Evolutionary conservation across 2,888 invertebrate species (phyloP), one percentile per base, ranked within the genome.

Genomic region (Lithosia quadra): DNA sequence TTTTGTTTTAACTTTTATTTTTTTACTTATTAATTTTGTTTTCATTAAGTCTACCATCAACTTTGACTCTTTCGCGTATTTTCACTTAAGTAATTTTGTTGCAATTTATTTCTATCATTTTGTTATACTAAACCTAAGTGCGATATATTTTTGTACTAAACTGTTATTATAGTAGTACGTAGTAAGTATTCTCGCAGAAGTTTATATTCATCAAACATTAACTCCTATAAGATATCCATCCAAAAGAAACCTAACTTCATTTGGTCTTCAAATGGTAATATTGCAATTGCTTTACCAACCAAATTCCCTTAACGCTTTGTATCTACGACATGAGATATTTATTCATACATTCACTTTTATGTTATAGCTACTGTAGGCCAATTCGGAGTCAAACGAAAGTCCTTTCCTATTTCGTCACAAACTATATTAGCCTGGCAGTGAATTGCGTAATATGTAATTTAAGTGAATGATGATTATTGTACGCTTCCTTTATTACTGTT

Each of bases 401-500:
- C 62, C 70, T 57, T 68, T 63, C 65, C 72, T 75, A 71, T 77
- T 72, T 68, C 62, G 69, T 73, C 64, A 70, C 65, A 68, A 75
- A 71, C 76, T 77, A 73, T 67, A 76, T 79, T 61, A 72, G 73
- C 39, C 68, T 72, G 67, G 73, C 67, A 72, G 70, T 67, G 66
- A 80, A 81, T 85, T 79, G 85, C 83, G 85, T 87, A 87, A 87
- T 78, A 77, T 80, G 77, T 74, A 74, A 75, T 85, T 79, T 67
- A 74, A 81, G 78, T 86, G 86, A 87, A 82, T 82, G 80, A 87
- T 86, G 85, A 83, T 88, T 84, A 88, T 90, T 88, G 88, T 82
- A 71, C 72, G 81, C 83, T 84, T 88, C 87, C 86, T 83, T 76
- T 84, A 79, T 80, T 76, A 73, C 79, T 75, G 78, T 71, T 74